These are phyloP conservation scores for Tursiops truncatus DNA, from an alignment of 2,113 vertebrate species.

Conservation along the genomic window DNA sequence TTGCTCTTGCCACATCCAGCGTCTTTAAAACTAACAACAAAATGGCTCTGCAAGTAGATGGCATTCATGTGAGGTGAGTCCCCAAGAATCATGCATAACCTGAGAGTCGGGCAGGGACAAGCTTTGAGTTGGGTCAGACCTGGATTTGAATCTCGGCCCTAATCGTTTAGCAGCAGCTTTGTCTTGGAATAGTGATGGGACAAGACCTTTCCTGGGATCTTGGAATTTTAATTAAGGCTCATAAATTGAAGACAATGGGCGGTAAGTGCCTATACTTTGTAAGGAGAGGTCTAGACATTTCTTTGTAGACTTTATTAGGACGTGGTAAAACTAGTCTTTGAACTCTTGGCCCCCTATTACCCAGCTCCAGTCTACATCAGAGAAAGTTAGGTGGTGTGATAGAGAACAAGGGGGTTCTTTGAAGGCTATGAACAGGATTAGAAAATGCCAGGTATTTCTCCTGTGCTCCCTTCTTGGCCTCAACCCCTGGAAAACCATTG, in stretches of 20 bases:
- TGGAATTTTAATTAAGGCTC: background rate
- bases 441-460: background rate
- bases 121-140: background rate
- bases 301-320: background rate
- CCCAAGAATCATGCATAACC: background rate
- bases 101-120: background rate
- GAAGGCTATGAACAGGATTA: background rate
- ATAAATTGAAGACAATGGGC: background rate
- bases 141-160: background rate
- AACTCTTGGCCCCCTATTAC: background rate
- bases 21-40: slow-evolving; percentile 66
- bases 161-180: background rate
- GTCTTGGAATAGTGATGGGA: background rate
- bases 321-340: background rate
- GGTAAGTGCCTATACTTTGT: background rate
- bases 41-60: slow-evolving; percentile 10
- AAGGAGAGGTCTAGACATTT: background rate
- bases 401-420: background rate
- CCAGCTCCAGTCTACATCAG: background rate
- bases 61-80: background rate
- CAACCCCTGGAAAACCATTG: background rate
- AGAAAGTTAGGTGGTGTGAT: background rate
- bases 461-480: background rate
- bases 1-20: slow-evolving; percentile 44
- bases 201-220: background rate